Base-by-base conservation (phyloP, 2,888 invertebrate species). In the Aplocera efformata region DNA sequence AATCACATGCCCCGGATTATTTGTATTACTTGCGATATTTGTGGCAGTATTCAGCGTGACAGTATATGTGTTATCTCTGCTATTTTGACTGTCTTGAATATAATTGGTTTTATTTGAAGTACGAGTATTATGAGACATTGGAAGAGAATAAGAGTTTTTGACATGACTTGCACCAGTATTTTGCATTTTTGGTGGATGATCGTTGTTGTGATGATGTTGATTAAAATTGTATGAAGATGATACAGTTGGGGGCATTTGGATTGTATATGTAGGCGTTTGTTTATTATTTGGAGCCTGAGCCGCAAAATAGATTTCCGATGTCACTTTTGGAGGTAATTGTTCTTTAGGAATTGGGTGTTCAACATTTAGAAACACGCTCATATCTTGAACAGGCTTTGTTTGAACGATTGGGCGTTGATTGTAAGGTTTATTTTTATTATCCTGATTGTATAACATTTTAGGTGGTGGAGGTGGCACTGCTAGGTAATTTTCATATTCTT, bases 291-390 rank as follows among this genome's bases (percentile, higher is more conserved):
- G 76, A 36, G 75, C 63, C 58, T 88, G 85, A 23, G 88, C 73
- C 32, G 89, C 89, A 48, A 80, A 89, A 51, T 89, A 89, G 41
- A 89, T 77, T 61, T 89, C 89, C 11, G 89, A 89, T 6, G 89
- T 89, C 7, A 89, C 79, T 67, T 86, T 89, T 3, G 83, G 82
- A 8, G 83, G 84, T 21, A 63, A 37, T 44, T 79, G 72, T 31
- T 81, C 78, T 32, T 70, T 71, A 2, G 85, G 75, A 28, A 83
- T 63, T 11, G 85, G 85, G 54, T 85, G 88, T 48, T 85, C 82
- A 54, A 84, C 71, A 50, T 85, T 85, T n/a, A 83, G 63, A 50
- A 80, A 81, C 17, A 85, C 79, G 58, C 83, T 86, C 79, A 81
- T 84, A 32, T 88, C 88, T 58, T 86, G 84, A 7, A 86, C 66